Conservation (phyloP, 2,113 vertebrate species). For the Atractosteus spatula region DNA sequence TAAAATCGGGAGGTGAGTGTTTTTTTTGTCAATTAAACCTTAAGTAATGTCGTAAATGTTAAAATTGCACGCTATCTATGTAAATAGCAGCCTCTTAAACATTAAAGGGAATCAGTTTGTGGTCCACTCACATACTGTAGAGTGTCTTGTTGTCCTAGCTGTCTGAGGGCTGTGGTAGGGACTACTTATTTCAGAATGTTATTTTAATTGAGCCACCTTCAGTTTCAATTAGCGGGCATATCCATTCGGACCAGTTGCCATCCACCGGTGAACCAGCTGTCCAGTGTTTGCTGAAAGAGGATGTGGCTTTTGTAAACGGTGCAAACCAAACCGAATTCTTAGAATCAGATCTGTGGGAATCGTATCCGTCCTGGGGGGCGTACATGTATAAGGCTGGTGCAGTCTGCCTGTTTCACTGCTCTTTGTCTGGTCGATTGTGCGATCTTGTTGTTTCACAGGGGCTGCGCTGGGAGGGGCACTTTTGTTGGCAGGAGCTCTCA, state of each 20-base stretch:
- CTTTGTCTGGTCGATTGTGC: too few relatives aligned
- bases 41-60: too few relatives aligned
- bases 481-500: slow-evolving; percentile 36
- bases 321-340: too few relatives aligned
- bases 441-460: too few relatives aligned
- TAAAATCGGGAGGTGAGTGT: too few relatives aligned
- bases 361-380: too few relatives aligned
- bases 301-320: background rate
- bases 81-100: too few relatives aligned
- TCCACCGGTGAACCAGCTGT: slow-evolving; percentile 17
- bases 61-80: too few relatives aligned
- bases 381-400: background rate
- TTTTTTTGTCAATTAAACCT: too few relatives aligned
- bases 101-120: too few relatives aligned
- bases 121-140: background rate
- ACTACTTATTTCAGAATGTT: background rate
- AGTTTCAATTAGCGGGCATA: background rate
- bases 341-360: too few relatives aligned
- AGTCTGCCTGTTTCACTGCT: background rate
- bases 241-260: background rate
- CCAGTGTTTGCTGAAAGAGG: slow-evolving; percentile 19
- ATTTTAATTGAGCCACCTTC: background rate
- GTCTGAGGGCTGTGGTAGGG: background rate
- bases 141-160: background rate
- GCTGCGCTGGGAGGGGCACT: background rate